Evolutionary conservation across 2,888 invertebrate species (phyloP), one percentile per base, ranked within the genome.

Genomic region (Acleris sparsana): DNA sequence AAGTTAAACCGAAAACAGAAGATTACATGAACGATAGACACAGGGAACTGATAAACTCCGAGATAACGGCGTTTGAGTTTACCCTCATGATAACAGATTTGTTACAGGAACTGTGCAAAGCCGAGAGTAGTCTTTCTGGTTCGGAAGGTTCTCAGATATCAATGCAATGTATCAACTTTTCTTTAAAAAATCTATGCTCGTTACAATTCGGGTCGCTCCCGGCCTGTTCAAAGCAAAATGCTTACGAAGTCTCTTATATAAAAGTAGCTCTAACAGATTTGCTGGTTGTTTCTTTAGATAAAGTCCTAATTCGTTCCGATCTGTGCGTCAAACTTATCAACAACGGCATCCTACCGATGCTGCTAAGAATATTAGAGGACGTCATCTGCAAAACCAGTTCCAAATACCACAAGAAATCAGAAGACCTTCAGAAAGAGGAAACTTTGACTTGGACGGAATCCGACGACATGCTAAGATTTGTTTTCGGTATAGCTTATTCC

Each of bases 261-360:
- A 94, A 94, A 75, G 90, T 94, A 0, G 93, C 93, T 0, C 79
- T 94, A 22, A 93, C 94, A 0, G 93, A 94, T 71, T 82, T 95
- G 0, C 87, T 95, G 67, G 88, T 95, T 20, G 93, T 93, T 9
- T 92, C 94, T 0, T 73, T 95, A 62, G 94, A 94, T 69, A 93
- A 93, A 71, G 93, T 94, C 0, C 80, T 93, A 16, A 77, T 90
- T 9, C 86, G 93, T 56, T 84, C 93, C 5, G 93, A 94, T 55
- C 86, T 94, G 9, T 93, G 93, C 62, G 93, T 93, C 49, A 93
- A 93, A 61, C 84, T 94, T 4, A 94, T 94, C 53, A 93, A 94
- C 72, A 94, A 93, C 73, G 94, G 94, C 0, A 88, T 94, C 29
- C 73, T 95, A n/a, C 94, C 94, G 3, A 94, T 94, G 93, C 87